Percentiles rank a stretch among this genome's conserved stretches.
Conservation (phyloP, 2,797 vertebrate species). For the Alectoris magna region DNA sequence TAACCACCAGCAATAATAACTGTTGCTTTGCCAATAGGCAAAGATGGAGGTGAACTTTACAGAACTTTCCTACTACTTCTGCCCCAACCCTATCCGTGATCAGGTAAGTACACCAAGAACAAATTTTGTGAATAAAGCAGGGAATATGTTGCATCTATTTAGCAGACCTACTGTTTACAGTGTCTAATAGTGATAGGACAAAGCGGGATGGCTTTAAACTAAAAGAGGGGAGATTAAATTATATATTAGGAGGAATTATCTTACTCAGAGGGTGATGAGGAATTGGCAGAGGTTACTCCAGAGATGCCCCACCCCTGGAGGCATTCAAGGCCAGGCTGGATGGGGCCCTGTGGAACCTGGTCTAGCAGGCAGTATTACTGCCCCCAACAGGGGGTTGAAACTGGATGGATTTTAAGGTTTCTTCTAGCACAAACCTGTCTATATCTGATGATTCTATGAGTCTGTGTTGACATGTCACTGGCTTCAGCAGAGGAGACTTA, state of each 20-base stretch:
- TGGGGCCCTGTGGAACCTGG: too few species aligned
- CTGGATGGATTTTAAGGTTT: background rate
- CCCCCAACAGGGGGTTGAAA: background rate
- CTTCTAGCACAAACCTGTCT: background rate
- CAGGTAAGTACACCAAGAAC: background rate
- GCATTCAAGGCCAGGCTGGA: too few species aligned
- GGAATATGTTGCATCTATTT: background rate
- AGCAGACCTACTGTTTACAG: background rate
- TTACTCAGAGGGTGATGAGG: too few species aligned
- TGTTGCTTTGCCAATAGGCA: background rate
- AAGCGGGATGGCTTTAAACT: background rate
- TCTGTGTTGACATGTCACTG: background rate
- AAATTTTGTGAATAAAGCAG: background rate
- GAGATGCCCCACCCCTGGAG: too few species aligned
- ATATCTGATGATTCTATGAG: background rate
- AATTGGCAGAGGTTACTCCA: too few species aligned
- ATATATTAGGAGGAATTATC: too few species aligned
- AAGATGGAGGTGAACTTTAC: background rate
- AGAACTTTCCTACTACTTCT: background rate
- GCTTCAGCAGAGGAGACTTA: background rate
- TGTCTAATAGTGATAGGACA: background rate
- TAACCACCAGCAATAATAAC: background rate
- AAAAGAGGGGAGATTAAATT: too few species aligned
- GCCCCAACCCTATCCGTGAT: background rate
- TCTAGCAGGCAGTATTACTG: too few species aligned